Base-by-base conservation (phyloP, 1,140 invertebrate species). In the Sinonovacula constricta region DNA sequence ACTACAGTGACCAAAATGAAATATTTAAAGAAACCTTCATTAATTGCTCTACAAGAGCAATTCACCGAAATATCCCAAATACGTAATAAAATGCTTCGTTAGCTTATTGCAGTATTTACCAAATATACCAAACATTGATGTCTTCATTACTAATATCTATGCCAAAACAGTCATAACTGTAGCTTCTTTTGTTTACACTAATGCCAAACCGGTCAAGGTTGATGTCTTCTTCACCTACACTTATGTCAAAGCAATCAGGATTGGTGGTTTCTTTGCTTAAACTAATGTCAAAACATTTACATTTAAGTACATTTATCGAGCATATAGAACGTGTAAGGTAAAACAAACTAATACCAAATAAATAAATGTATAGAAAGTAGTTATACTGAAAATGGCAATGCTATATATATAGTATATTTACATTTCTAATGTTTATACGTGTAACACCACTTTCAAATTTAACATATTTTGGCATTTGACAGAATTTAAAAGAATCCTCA, bases 11-110 rank as follows among this genome's bases (percentile, higher is more conserved):
- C 15, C 28, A 15, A 10, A 26, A 12, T 63, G 24, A 30, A 63
- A 12, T 31, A 33, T 12, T 63, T 12, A 63, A 12, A 33, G 34
- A 12, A 63, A 63, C 10, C 22, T 39, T 45, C 49, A 54, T 79
- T 12, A 34, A 36, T n/a, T 5, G 22, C 34, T 34, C 33, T 54
- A 45, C 67, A n/a, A 14, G 34, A 18, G 3, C n/a, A 49, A 39
- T 24, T 31, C 15, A 39, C 49, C 1, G 30, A 5, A 33, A 57
- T 36, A 22, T 36, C 7, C 22, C 28, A 4, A 72, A 60, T 15
- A 14, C 3, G 14, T 59, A 57, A 22, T 59, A 74, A 12, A 36
- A 54, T 63, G n/a, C n/a, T n/a, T n/a, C n/a, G n/a, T n/a, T n/a
- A n/a, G n/a, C n/a, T n/a, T n/a, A n/a, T n/a, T n/a, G n/a, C n/a